These are phyloP conservation scores for Argyresthia goedartella DNA, from an alignment of 2,888 invertebrate species.

Conservation along the genomic window DNA sequence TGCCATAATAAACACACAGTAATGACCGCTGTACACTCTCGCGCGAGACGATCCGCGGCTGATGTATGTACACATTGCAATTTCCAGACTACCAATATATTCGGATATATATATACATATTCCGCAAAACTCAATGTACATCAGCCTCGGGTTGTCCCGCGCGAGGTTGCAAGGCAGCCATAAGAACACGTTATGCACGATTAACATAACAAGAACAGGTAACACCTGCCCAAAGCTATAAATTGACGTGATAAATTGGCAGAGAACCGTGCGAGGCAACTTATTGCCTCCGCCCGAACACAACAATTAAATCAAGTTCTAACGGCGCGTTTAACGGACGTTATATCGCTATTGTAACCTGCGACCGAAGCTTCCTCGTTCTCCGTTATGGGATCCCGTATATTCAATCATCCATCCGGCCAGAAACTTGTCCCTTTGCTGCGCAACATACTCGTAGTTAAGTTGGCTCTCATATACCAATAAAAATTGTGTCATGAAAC, in stretches of 20 bases:
- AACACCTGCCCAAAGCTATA: background rate
- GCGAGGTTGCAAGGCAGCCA: no score
- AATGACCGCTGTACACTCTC: no score
- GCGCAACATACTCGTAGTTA: no score
- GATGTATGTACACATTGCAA: no score
- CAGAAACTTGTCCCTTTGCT: conserved; percentile 23
- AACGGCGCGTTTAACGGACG: conserved; percentile 10
- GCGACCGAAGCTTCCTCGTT: background rate
- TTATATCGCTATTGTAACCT: conserved; percentile 2
- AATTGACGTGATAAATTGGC: conserved; percentile 2
- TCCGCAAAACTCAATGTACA: no score
- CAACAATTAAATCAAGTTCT: conserved; percentile 33
- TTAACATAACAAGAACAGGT: background rate
- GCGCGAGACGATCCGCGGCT: no score
- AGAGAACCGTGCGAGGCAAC: conserved; percentile 24
- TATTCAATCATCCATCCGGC: conserved; percentile 20
- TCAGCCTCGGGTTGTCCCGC: no score
- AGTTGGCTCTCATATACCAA: no score
- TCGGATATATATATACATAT: no score
- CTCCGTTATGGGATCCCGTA: conserved; percentile 11
- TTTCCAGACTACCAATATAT: no score
- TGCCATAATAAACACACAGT: no score
- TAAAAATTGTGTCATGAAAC: background rate
- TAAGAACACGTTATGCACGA: background rate
- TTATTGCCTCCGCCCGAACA: conserved; percentile 28